Evolutionary conservation across 2,113 vertebrate species (phyloP).

Genomic region (Dolichallabes microphthalmus): DNA sequence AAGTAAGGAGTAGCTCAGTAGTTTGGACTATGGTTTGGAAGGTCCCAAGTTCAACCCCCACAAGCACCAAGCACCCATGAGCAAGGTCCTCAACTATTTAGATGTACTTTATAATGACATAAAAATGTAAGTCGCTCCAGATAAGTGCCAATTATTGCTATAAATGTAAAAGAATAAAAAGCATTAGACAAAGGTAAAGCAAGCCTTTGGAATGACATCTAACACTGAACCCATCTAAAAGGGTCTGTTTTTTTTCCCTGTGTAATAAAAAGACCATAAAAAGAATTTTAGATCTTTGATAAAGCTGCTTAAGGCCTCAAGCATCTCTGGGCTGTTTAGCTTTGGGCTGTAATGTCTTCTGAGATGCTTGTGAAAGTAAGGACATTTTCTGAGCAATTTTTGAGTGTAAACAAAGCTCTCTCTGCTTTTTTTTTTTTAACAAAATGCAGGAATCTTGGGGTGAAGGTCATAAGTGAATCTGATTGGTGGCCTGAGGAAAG

Average conservation of each 20-base stretch:
- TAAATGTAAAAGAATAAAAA: no score
- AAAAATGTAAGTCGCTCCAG: no score
- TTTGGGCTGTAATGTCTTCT: not conserved
- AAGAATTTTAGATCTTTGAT: not conserved
- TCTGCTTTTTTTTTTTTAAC: conserved; percentile 10
- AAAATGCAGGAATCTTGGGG: conserved; percentile 1
- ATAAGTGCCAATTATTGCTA: no score
- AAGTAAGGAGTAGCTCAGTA: not conserved
- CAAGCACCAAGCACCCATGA: no score
- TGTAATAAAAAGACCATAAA: not conserved
- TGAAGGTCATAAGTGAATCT: conserved; percentile 24
- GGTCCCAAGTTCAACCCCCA: no score
- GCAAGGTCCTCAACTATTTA: no score
- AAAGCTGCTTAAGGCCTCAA: not conserved
- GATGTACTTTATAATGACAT: no score
- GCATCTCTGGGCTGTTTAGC: not conserved
- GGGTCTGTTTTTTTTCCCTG: not conserved
- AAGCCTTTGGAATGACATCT: not conserved
- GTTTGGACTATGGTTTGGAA: no score
- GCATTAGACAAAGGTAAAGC: not conserved
- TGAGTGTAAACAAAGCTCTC: conserved; percentile 20
- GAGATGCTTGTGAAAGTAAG: not conserved
- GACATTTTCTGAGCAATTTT: conserved; percentile 8
- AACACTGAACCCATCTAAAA: no score
- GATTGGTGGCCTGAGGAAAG: conserved; percentile 44